phyloP scores from a whole-genome alignment of 2,797 vertebrate species.

The Malurus leucopterus region DNA sequence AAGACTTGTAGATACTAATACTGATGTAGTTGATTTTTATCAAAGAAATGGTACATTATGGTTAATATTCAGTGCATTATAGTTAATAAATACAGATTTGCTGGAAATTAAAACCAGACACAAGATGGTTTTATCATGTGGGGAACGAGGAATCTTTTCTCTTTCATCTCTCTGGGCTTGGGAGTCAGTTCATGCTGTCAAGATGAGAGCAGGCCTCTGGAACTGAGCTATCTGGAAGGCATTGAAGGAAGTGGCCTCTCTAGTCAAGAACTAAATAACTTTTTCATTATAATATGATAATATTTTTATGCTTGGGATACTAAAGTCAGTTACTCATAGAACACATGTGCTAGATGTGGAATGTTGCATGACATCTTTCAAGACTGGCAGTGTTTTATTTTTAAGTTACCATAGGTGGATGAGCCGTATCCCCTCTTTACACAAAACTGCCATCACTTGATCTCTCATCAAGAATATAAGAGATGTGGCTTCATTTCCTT shows the following conservation, averaged over 20 bases:
- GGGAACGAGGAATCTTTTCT: not conserved
- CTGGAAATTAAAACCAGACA: not conserved
- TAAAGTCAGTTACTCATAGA: not conserved
- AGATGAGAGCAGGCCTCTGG: not conserved
- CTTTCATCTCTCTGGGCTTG: not conserved
- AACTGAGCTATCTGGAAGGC: not conserved
- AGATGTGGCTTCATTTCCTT: not conserved
- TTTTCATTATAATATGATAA: not conserved
- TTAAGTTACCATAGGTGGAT: not conserved
- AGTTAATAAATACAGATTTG: not conserved
- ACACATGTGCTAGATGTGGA: not conserved
- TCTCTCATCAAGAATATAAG: not conserved
- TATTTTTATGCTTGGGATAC: not conserved
- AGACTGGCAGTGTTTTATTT: not conserved
- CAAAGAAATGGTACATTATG: fast-evolving
- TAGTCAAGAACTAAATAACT: not conserved
- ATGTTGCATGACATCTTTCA: not conserved
- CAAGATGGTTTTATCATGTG: not conserved
- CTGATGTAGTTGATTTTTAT: not conserved
- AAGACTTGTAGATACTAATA: not conserved
- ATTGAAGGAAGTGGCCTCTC: not conserved
- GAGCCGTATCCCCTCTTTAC: not conserved
- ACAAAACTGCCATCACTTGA: not conserved
- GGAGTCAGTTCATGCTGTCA: not conserved
- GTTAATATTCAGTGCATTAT: not conserved